Base-by-base conservation (phyloP, 2,113 vertebrate species). In the Ondatra zibethicus region DNA sequence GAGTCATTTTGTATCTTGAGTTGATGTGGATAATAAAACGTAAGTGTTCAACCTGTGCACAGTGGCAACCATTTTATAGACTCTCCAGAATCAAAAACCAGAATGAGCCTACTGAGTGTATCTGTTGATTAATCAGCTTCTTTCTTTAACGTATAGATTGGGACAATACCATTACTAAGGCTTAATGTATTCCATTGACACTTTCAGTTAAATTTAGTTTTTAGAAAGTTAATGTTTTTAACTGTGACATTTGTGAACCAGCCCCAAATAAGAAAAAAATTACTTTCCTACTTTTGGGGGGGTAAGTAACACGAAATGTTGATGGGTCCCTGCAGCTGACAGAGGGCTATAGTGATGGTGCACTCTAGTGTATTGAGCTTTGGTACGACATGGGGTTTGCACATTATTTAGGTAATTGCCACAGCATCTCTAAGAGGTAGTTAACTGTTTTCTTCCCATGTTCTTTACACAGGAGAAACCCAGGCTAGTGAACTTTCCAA, bases 141-240 rank as follows among this genome's bases (percentile, higher is more conserved):
- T 80, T 89, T 58, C 66, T 86, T 63, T 63, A 31, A 81, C 10
- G 36, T 68, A 10, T 23, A 84, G 55, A 47, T 81, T 86, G 65
- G 84, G n/a, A 39, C 11, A 65, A 21, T 23, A n/a, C 31, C 13
- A 5, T 80, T 50, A 13, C 3, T 25, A 33, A 72, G 68, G 61
- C 27, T 68, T 39, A 91, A 25, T 47, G 16, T 7, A 10, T 77
- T 81, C 16, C 39, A 23, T 77, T 89, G 76, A 72, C 63, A 90
- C 16, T 13, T 81, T 82, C 36, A 55, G 5, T n/a, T 81, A 78
- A 76, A 93, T 87, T 33, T 81, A 55, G 33, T 39, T 92, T 84
- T 78, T 61, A 92, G 65, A 88, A 72, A 52, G 5, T 88, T 23
- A 75, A 75, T 61, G 23, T 63, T 90, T 91, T 92, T 58, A 94